Conservation (phyloP, 2,888 invertebrate genomes). For the Hypomecis punctinalis region DNA sequence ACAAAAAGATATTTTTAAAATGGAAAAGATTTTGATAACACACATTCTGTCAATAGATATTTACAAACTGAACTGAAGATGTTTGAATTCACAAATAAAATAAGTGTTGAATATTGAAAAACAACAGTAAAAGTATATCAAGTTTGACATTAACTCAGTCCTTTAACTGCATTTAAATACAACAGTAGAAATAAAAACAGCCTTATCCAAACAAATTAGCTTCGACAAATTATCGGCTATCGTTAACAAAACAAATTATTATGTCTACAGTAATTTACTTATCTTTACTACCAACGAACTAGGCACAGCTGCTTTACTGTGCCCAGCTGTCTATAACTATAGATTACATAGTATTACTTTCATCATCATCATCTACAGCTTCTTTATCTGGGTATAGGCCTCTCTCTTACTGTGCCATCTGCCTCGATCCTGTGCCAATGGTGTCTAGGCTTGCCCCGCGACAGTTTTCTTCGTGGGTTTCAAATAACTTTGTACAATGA, state of each 20-base stretch:
- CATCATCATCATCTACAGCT: too few relatives aligned
- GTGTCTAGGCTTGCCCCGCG: too few relatives aligned
- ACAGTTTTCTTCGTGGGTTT: too few relatives aligned
- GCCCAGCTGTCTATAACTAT: conserved; percentile 2
- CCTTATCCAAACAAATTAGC: conserved; percentile 23
- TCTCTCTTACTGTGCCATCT: too few relatives aligned
- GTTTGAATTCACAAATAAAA: too few relatives aligned
- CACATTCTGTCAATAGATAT: background rate
- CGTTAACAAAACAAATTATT: conserved; percentile 26
- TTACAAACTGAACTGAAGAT: too few relatives aligned
- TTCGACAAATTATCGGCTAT: conserved; percentile 23
- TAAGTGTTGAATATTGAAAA: background rate
- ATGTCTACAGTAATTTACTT: conserved; percentile 28
- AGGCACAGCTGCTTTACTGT: conserved; percentile 12
- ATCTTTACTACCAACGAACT: conserved; percentile 21
- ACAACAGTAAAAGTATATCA: conserved; percentile 8
- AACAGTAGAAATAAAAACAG: conserved; percentile 10
- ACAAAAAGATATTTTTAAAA: too few relatives aligned
- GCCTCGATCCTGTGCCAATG: too few relatives aligned
- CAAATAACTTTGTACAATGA: too few relatives aligned
- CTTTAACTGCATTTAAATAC: conserved; percentile 14
- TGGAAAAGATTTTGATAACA: too few relatives aligned
- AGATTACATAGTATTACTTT: background rate
- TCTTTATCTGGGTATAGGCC: too few relatives aligned
- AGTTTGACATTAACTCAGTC: background rate